Base-by-base conservation (phyloP, 1,140 invertebrate genomes). In the Anthonomus grandis region DNA sequence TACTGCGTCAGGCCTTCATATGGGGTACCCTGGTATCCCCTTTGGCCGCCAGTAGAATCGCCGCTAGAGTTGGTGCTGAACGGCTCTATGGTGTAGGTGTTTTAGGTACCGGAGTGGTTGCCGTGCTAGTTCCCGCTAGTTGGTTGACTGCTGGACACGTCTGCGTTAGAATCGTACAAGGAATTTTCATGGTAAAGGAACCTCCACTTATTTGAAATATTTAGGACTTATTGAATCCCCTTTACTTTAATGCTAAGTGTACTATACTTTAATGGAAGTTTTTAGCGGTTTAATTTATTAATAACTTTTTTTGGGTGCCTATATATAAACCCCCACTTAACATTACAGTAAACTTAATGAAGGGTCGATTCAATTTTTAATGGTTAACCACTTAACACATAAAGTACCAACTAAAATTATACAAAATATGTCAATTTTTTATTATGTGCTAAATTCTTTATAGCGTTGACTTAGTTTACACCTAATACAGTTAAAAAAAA, bases 71-170 rank as follows among this genome's bases (percentile, higher is more conserved):
- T 0, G 80, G 80, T 5, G 79, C 80, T 1, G 79, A 79, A 22
- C 75, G 78, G 65, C 74, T 81, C 0, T 80, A 80, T 60, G 80
- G 79, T 3, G 71, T 75, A 17, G 77, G 79, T 0, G 76, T 81
- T 56, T 67, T 82, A 9, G 78, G 78, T 4, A 77, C 79, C 5
- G 80, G 79, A 59, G 66, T 79, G 9, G 74, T 76, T 1, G 77
- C 76, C 0, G 64, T 81, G 12, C 66, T 82, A 56, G 78, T 81
- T 1, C 80, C 80, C 17, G 79, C 80, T 9, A 76, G 79, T 3
- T 81, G 80, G 80, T 70, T 78, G 54, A 77, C 78, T 10, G 78
- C 79, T 0, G 79, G 78, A n/a, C 80, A 81, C 48, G 79, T 81
- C 1, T 75, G 75, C 1, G 72, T 82, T 22, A 70, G 80, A 47